phyloP scores from a whole-genome alignment of 2,797 vertebrate species.

The Poecilia wingei region DNA sequence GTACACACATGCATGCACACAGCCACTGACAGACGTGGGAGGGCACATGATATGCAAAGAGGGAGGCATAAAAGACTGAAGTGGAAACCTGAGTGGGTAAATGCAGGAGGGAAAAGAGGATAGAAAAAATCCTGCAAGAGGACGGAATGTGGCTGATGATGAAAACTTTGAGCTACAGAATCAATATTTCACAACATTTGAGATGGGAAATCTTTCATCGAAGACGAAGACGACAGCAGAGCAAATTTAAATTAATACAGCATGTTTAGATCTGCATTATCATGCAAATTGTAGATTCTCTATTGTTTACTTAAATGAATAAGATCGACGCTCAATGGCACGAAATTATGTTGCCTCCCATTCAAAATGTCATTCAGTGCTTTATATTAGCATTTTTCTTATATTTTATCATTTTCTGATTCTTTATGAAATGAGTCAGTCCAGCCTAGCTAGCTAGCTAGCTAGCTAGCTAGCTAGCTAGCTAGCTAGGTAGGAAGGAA shows the following conservation, averaged over 20 bases:
- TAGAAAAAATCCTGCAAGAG: constrained; percentile 30
- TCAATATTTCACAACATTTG: background rate
- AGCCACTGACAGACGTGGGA: constrained; percentile 48
- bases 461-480: too few species aligned
- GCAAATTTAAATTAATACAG: background rate
- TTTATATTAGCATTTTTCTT: background rate
- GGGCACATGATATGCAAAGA: constrained; percentile 51
- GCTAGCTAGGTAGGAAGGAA: background rate
- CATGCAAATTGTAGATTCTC: background rate
- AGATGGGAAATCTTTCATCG: background rate
- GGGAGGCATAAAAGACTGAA: constrained; percentile 46
- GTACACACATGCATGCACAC: constrained; percentile 41
- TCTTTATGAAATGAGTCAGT: background rate
- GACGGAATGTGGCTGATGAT: background rate
- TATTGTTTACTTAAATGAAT: background rate
- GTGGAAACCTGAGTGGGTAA: constrained; percentile 43
- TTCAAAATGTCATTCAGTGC: background rate
- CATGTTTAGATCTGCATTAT: background rate
- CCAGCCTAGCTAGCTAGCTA: too few species aligned
- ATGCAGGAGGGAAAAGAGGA: constrained; percentile 18
- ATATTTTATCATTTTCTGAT: background rate
- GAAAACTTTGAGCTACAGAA: background rate
- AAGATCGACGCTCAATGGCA: background rate
- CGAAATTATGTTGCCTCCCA: background rate
- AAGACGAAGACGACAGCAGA: background rate